These are phyloP conservation scores for Drosophila subpulchrella DNA, from an alignment of 1,140 invertebrate species.

Conservation along the genomic window DNA sequence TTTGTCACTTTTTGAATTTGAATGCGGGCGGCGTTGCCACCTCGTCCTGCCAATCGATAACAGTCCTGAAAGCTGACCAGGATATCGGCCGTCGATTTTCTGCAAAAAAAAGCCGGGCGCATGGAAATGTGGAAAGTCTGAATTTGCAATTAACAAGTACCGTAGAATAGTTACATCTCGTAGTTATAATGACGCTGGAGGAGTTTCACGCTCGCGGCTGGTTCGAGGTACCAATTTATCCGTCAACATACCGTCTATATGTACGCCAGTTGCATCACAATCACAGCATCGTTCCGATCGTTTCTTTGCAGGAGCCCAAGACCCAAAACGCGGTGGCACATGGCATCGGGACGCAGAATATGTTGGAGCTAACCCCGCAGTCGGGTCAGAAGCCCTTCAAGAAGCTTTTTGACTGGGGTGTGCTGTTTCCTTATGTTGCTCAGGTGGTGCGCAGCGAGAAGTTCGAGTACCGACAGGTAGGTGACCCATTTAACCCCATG, in stretches of 20 bases:
- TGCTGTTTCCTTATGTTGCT: slow-evolving; percentile 83
- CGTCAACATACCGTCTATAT: slow-evolving; percentile 4
- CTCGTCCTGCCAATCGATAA: slow-evolving; percentile 31
- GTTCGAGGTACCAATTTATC: slow-evolving; percentile 66
- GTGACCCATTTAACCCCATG: slow-evolving; percentile 6
- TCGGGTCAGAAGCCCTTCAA: slow-evolving; percentile 71
- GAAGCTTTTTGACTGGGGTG: slow-evolving; percentile 66
- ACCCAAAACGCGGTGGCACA: slow-evolving; percentile 59
- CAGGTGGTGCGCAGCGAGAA: slow-evolving; percentile 84
- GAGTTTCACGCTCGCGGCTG: slow-evolving; percentile 73
- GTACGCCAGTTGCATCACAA: slow-evolving; percentile 65
- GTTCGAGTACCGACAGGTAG: slow-evolving; percentile 75
- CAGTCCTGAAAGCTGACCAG: slow-evolving; percentile 31
- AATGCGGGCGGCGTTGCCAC: slow-evolving; percentile 32
- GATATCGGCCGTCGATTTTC: slow-evolving; percentile 37
- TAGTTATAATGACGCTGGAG: slow-evolving; percentile 37
- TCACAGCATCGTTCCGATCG: slow-evolving; percentile 32
- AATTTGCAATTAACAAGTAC: slow-evolving; percentile 1
- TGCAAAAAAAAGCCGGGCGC: slow-evolving; percentile 44
- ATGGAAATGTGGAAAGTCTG: slow-evolving; percentile 26
- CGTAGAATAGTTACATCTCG: slow-evolving; percentile 21
- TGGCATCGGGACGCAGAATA: slow-evolving; percentile 77
- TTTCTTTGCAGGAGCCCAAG: slow-evolving; percentile 69
- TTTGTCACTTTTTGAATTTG: slow-evolving; percentile 2
- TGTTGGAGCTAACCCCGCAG: slow-evolving; percentile 77